Percentiles rank a stretch among this genome's conserved stretches.
These are phyloP conservation scores for Ligdia adustata DNA, from an alignment of 2,888 invertebrate species.

Conservation along the genomic window DNA sequence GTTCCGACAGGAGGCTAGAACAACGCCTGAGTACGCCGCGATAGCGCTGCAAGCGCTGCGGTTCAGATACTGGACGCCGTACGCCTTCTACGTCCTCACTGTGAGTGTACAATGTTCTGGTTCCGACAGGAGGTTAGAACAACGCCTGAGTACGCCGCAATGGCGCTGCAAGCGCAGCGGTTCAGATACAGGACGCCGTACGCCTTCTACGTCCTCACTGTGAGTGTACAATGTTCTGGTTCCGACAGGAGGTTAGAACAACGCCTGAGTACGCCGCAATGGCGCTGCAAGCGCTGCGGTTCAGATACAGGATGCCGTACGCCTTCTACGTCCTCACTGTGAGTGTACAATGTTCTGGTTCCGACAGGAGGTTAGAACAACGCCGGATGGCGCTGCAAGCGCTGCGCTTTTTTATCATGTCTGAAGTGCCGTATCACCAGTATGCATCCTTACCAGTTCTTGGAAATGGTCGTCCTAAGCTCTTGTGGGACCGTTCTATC, in stretches of 20 bases:
- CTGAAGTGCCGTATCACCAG: too few relatives aligned
- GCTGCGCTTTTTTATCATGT: too few relatives aligned
- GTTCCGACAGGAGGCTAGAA: conserved; percentile 87
- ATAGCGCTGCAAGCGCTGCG: conserved; percentile 81
- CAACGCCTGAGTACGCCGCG: conserved; percentile 83
- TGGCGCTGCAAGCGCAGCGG: conserved; percentile 80
- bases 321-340: too few relatives aligned
- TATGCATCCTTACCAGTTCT: too few relatives aligned
- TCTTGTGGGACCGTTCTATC: too few relatives aligned
- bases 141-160: conserved; percentile 81
- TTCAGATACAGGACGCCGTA: conserved; percentile 81
- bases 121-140: conserved; percentile 87
- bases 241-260: too few relatives aligned
- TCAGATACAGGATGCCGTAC: too few relatives aligned
- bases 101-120: conserved; percentile 85
- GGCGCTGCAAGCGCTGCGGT: too few relatives aligned
- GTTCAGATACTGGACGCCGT: conserved; percentile 78
- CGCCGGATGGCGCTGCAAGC: too few relatives aligned
- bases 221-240: conserved; percentile 39
- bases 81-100: conserved; percentile 81
- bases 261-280: too few relatives aligned
- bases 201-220: conserved; percentile 80
- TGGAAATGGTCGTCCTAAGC: too few relatives aligned
- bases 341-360: neutral
- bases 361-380: too few relatives aligned